Percentiles rank a stretch among this genome's conserved stretches.
phyloP scores from a whole-genome alignment of 1,140 invertebrate genomes.

The Bombus huntii region DNA sequence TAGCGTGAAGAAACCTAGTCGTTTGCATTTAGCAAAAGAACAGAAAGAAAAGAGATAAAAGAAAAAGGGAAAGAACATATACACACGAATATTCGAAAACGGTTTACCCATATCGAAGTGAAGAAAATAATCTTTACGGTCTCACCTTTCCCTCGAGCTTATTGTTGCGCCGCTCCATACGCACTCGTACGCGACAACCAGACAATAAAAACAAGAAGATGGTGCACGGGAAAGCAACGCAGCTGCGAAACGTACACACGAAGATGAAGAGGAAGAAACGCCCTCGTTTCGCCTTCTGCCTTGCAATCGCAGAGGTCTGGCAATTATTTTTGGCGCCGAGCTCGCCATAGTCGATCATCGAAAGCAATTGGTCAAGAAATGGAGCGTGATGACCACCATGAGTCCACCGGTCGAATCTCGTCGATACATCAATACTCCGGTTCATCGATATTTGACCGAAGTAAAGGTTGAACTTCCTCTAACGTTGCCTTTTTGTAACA shows the following conservation, averaged over 20 bases:
- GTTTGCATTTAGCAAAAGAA: background rate
- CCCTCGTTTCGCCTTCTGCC: conserved; percentile 49
- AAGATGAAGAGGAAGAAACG: conserved; percentile 43
- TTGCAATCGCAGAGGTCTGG: conserved; percentile 43
- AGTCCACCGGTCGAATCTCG: background rate
- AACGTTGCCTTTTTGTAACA: background rate
- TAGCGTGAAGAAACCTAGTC: background rate
- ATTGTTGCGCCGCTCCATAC: conserved; percentile 17
- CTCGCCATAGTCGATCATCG: conserved; percentile 47
- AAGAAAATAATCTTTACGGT: background rate
- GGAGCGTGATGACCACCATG: conserved; percentile 47
- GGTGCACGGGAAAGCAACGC: background rate
- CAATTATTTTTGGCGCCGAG: conserved; percentile 60
- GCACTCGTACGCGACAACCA: conserved; percentile 1
- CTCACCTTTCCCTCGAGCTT: conserved; percentile 16
- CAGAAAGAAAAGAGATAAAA: background rate
- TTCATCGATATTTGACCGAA: background rate
- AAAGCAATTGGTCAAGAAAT: conserved; percentile 50
- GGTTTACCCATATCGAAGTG: background rate
- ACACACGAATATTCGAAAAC: background rate
- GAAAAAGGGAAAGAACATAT: background rate
- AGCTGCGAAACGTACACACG: conserved; percentile 22
- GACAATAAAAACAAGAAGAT: conserved; percentile 18
- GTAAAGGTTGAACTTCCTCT: too few species aligned
- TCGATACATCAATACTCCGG: background rate